These are phyloP conservation scores for Python bivittatus DNA, from an alignment of 2,113 vertebrate species.

Conservation along the genomic window DNA sequence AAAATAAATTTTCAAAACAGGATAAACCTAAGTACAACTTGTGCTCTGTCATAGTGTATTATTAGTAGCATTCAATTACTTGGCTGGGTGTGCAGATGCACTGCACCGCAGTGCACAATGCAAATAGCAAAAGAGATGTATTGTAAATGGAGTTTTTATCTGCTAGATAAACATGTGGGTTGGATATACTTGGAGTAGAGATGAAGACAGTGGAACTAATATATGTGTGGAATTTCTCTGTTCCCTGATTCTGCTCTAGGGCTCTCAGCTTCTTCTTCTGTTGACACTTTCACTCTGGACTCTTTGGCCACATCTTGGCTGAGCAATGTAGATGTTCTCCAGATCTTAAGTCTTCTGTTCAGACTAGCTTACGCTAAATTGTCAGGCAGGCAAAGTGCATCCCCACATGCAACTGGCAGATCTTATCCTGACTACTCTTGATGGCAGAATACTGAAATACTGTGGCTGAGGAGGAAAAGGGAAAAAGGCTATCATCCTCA, in stretches of 20 bases:
- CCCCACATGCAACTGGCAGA: no score
- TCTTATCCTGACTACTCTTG: no score
- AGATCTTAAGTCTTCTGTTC: no score
- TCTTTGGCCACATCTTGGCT: no score
- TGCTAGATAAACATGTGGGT: not conserved
- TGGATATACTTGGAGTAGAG: not conserved
- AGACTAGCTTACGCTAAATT: no score
- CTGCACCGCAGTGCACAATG: not conserved
- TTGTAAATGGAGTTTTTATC: not conserved
- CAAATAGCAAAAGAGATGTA: not conserved
- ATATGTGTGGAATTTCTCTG: no score
- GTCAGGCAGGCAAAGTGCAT: no score
- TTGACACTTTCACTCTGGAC: no score
- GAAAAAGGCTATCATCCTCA: no score
- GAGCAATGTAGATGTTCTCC: no score
- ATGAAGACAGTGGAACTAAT: not conserved
- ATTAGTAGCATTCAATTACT: constrained; percentile 9
- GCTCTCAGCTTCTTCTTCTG: not conserved
- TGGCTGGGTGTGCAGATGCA: not conserved
- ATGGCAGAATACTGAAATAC: no score
- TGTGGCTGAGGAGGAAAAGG: no score
- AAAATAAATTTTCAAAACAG: not conserved
- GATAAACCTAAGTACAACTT: constrained; percentile 6
- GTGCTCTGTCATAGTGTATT: constrained; percentile 9
- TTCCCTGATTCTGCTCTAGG: not conserved